These are phyloP conservation scores for Anser brachyrhynchus DNA, from an alignment of 2,113 vertebrate species.

Conservation along the genomic window DNA sequence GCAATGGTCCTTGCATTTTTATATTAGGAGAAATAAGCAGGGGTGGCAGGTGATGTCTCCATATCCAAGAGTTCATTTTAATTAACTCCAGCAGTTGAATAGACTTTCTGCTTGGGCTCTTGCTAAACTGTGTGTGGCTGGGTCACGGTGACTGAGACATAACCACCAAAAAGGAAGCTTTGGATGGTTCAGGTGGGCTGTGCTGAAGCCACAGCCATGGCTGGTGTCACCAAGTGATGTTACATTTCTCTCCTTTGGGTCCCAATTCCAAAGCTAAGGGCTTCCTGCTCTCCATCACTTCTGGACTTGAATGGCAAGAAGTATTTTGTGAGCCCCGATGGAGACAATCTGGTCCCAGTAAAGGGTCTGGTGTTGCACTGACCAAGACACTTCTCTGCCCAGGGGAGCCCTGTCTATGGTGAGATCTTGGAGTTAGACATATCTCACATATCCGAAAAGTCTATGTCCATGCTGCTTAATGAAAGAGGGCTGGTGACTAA, in stretches of 20 bases:
- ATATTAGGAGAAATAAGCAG: conserved; percentile 21
- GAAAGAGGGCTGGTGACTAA: background rate
- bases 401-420: background rate
- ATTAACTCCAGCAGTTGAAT: background rate
- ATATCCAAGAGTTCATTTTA: conserved; percentile 37
- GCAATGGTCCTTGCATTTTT: conserved; percentile 31
- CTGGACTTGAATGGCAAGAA: background rate
- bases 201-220: background rate
- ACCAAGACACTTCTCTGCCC: background rate
- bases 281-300: background rate
- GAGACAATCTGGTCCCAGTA: background rate
- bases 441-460: background rate
- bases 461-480: background rate
- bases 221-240: background rate
- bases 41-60: conserved; percentile 20
- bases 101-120: background rate
- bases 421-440: background rate
- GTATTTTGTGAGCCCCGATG: background rate
- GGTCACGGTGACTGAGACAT: background rate
- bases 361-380: background rate
- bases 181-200: background rate
- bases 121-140: background rate
- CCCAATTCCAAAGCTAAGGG: background rate
- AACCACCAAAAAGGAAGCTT: background rate
- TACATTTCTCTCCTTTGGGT: background rate